Evolutionary conservation across 2,888 invertebrate genomes (phyloP).

Genomic region (Pseudeuparius sepicola): DNA sequence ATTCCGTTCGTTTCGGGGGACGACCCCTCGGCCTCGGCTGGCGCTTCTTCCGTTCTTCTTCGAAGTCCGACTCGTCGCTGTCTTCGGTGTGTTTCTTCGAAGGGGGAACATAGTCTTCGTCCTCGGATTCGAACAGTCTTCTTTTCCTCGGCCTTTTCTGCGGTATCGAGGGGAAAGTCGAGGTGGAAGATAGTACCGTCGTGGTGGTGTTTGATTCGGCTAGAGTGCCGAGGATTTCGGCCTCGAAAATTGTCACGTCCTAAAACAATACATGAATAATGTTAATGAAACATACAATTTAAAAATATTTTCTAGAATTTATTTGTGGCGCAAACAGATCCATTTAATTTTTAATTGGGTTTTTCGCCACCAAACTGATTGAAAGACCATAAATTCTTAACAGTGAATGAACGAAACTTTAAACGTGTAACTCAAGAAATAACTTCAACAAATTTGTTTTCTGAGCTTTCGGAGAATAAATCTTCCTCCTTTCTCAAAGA

Average conservation of each 20-base stretch:
- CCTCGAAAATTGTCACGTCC: slow-evolving; percentile 23
- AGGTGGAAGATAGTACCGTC: slow-evolving; percentile 11
- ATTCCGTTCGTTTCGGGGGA: slow-evolving; percentile 43
- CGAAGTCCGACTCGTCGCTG: slow-evolving; percentile 25
- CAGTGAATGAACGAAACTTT: too few species aligned
- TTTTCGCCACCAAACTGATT: too few species aligned
- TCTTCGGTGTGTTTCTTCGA: slow-evolving; percentile 22
- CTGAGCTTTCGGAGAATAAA: too few species aligned
- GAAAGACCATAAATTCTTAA: too few species aligned
- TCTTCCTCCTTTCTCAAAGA: too few species aligned
- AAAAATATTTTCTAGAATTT: slow-evolving; percentile 6
- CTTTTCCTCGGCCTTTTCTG: slow-evolving; percentile 19
- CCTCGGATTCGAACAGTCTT: slow-evolving; percentile 28
- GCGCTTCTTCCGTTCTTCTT: too few species aligned
- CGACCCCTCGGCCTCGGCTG: slow-evolving; percentile 40
- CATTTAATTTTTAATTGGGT: too few species aligned
- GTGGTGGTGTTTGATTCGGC: slow-evolving; percentile 12
- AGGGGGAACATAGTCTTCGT: slow-evolving; percentile 34
- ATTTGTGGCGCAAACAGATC: too few species aligned
- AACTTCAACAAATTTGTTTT: too few species aligned
- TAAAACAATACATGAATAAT: slow-evolving; percentile 14
- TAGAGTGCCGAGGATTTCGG: slow-evolving; percentile 16
- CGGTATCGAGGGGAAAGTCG: slow-evolving; percentile 13
- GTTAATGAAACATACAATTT: background rate
- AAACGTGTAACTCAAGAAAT: too few species aligned